These are phyloP conservation scores for Tauraco hartlaubi DNA, from an alignment of 2,797 vertebrate species.

Conservation along the genomic window DNA sequence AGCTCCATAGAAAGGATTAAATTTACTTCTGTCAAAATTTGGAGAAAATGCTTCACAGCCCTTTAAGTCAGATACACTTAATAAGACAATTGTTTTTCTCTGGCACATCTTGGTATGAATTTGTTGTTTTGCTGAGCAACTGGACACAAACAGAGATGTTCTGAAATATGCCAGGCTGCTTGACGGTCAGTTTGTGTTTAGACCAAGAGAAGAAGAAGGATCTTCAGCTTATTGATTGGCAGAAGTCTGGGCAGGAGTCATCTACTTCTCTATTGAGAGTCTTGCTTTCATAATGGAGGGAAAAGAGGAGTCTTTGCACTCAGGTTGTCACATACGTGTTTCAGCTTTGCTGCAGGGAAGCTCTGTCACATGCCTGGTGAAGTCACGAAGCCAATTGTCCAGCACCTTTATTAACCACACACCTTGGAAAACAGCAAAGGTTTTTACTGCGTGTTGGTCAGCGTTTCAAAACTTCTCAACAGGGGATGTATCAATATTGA, in stretches of 20 bases:
- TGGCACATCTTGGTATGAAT: background rate
- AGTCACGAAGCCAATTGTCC: background rate
- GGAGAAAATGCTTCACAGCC: background rate
- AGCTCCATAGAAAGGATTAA: background rate
- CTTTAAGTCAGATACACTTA: background rate
- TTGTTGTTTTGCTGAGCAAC: background rate
- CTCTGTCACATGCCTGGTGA: background rate
- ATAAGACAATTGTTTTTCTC: background rate
- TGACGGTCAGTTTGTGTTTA: background rate
- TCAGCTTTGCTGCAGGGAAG: background rate
- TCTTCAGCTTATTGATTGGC: background rate
- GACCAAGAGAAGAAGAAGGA: background rate
- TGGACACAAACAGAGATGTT: background rate
- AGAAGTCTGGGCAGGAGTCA: background rate
- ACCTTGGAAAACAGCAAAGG: background rate
- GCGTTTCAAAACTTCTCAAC: background rate
- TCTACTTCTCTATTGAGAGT: background rate
- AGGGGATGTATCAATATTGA: slow-evolving; percentile 4
- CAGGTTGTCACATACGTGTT: background rate
- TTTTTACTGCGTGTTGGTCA: background rate
- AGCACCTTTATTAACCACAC: background rate
- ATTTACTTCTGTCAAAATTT: background rate
- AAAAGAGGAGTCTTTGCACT: background rate
- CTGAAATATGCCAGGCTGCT: background rate
- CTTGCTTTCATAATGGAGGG: background rate